Base-by-base conservation (phyloP, 64 coral and sea anemone species). In the Hydrozoanthus tunicans region DNA sequence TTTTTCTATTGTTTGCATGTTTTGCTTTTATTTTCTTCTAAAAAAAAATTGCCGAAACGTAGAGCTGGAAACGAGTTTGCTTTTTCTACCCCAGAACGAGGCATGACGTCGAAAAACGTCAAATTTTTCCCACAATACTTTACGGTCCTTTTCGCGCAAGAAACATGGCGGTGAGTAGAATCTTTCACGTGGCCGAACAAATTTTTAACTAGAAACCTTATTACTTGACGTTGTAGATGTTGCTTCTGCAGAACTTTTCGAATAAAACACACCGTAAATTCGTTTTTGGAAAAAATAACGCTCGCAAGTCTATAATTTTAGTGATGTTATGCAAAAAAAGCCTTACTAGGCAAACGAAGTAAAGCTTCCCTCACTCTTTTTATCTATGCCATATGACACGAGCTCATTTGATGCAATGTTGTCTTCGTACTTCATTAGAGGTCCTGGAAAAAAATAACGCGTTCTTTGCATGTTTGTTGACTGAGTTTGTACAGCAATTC, bases 101-200 rank as follows among this genome's bases (percentile, higher is more conserved):
- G 58, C 78, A 9, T 61, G n/a, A 80, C 78, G 78, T 80, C 24
- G 12, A 1, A 53, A 6, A 59, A 80, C 78, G 78, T 80, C 56
- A 80, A 80, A 80, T n/a, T 80, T 80, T 6, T 80, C 78, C 78
- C 78, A 80, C 8, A 11, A 59, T 11, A 10, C 78, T 7, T 80
- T 80, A 58, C 57, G 6, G 57, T 20, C 78, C 78, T 80, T 80
- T 80, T 80, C 78, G 56, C 13, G 58, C 57, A 59, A 53, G 57
- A 58, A 80, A 80, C 12, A 80, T 80, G 78, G 78, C 78, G 83
- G 83, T 86, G 83, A 86, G 83, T 86, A 27, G 3, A 0, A 66
- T 86, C 24, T 55, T 86, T 80, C 83, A 86, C 83, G 83, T 86
- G 83, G 83, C 83, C 72, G 65, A 26, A 26, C 0, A 86, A 54